phyloP scores from a whole-genome alignment of 2,888 invertebrate genomes.

The Ctenicera cuprea region DNA sequence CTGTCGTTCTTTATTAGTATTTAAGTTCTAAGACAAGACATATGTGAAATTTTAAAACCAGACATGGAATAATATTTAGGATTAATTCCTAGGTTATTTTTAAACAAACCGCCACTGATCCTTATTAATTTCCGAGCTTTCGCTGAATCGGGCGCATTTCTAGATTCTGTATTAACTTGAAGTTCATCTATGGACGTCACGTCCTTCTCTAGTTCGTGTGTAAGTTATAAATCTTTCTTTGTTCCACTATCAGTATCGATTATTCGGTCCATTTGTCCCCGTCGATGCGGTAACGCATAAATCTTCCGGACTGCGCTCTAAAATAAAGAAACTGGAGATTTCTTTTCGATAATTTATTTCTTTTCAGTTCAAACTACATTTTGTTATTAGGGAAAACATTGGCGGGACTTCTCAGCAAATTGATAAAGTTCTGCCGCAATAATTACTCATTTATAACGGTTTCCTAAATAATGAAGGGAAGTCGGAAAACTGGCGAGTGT shows the following conservation, averaged over 20 bases:
- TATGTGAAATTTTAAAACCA: slow-evolving; percentile 28
- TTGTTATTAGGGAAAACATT: slow-evolving; percentile 38
- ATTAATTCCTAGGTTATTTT: slow-evolving; percentile 9
- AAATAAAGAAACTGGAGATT: slow-evolving; percentile 52
- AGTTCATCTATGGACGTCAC: slow-evolving; percentile 45
- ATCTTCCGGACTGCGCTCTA: slow-evolving; percentile 62
- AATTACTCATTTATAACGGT: slow-evolving; percentile 45
- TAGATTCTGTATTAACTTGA: slow-evolving; percentile 16
- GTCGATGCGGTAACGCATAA: slow-evolving; percentile 69
- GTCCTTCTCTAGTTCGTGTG: slow-evolving; percentile 61
- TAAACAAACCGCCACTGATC: neutral
- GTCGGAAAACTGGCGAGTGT: slow-evolving; percentile 53
- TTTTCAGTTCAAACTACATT: slow-evolving; percentile 43
- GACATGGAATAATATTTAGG: slow-evolving; percentile 18
- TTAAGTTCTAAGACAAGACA: slow-evolving; percentile 48
- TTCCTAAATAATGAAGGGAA: slow-evolving; percentile 42
- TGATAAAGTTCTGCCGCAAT: slow-evolving; percentile 43
- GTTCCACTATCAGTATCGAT: slow-evolving; percentile 71
- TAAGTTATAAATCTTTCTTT: slow-evolving; percentile 67
- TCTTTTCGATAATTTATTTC: slow-evolving; percentile 51
- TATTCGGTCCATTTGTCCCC: slow-evolving; percentile 71
- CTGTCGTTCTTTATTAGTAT: slow-evolving; percentile 54
- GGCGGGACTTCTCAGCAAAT: slow-evolving; percentile 32
- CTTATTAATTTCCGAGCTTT: slow-evolving; percentile 9
- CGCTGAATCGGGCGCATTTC: neutral